phyloP scores from a whole-genome alignment of 2,113 vertebrate species.

The Crotophaga sulcirostris region DNA sequence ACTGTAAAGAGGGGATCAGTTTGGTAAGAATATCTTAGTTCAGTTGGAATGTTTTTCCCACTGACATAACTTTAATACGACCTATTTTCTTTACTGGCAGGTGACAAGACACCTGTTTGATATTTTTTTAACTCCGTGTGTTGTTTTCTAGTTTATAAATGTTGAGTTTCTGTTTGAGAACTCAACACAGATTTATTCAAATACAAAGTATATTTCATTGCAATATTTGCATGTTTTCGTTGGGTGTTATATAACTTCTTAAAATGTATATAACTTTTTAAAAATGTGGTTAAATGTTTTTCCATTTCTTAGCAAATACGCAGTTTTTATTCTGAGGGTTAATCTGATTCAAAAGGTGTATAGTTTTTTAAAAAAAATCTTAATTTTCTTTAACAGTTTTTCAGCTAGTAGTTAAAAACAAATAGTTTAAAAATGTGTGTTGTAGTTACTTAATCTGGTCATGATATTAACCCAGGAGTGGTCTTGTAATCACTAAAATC shows the following conservation, averaged over 20 bases:
- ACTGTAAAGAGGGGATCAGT: constrained; percentile 61
- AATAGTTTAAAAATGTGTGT: background rate
- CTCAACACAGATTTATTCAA: background rate
- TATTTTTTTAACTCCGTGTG: background rate
- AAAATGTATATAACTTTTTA: background rate
- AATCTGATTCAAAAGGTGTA: background rate
- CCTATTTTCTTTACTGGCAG: background rate
- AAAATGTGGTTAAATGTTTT: background rate
- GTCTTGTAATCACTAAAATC: background rate
- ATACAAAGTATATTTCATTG: background rate
- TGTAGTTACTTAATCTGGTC: background rate
- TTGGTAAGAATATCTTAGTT: constrained; percentile 56
- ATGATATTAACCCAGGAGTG: background rate
- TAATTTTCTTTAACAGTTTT: background rate
- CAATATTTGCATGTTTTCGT: background rate
- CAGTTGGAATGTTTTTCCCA: constrained; percentile 22
- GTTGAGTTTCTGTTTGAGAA: background rate
- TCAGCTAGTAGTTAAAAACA: background rate
- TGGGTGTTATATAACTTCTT: background rate
- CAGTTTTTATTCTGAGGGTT: background rate
- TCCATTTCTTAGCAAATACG: background rate
- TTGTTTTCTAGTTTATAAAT: background rate
- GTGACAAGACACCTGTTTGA: background rate
- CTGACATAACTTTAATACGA: background rate
- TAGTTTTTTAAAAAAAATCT: background rate